Evolutionary conservation across 1,140 invertebrate genomes (phyloP).

Genomic region (Chlorops oryzae): DNA sequence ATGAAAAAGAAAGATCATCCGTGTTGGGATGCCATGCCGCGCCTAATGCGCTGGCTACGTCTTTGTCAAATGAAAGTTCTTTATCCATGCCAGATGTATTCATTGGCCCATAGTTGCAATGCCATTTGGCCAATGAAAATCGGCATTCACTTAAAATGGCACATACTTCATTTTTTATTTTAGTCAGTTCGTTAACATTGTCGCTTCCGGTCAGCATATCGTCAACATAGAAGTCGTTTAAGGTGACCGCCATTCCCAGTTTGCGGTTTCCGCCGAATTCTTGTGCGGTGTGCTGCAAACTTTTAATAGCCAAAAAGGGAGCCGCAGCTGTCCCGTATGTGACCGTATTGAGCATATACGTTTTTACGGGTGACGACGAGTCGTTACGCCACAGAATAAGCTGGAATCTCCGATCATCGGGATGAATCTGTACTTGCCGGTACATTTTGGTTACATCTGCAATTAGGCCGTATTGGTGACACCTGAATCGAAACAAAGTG

Average conservation of each 20-base stretch:
- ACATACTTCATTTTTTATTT: not conserved
- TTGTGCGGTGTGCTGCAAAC: not conserved
- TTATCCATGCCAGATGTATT: not conserved
- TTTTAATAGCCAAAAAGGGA: not conserved
- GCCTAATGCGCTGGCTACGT: not conserved
- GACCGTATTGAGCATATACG: constrained; percentile 10
- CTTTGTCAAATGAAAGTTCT: too few relatives aligned
- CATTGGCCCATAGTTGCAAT: constrained; percentile 6
- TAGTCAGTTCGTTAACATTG: not conserved
- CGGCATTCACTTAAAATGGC: constrained; percentile 7
- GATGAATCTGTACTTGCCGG: constrained; percentile 18
- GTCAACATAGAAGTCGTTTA: not conserved
- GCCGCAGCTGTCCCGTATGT: not conserved
- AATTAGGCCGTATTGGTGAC: constrained; percentile 21
- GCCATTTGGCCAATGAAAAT: constrained; percentile 4
- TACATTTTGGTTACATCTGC: constrained; percentile 40
- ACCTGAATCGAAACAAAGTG: constrained; percentile 38
- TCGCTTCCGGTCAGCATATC: not conserved
- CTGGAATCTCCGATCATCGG: not conserved
- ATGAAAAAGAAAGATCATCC: not conserved
- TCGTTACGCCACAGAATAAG: constrained; percentile 46
- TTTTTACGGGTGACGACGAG: constrained; percentile 19
- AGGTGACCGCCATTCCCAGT: not conserved
- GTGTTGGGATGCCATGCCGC: not conserved
- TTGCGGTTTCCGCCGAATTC: not conserved